phyloP scores from a whole-genome alignment of 2,888 invertebrate genomes.

The Amphipyra berbera region DNA sequence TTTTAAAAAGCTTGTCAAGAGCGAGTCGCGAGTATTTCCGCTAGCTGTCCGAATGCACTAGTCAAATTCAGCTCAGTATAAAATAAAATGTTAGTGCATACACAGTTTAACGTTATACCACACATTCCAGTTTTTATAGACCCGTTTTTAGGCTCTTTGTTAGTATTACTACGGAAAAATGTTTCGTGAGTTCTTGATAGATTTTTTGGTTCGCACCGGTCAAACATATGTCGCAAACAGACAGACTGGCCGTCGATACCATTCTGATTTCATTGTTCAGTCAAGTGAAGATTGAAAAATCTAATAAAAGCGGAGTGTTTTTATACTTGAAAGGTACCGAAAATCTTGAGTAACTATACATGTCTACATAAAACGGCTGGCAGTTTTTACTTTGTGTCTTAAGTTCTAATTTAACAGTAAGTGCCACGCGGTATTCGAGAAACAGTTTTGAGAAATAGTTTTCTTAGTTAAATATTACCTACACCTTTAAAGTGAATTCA shows the following conservation, averaged over 20 bases:
- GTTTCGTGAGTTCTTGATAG: slow-evolving; percentile 17
- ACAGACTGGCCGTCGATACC: slow-evolving; percentile 27
- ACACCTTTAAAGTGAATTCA: slow-evolving; percentile 22
- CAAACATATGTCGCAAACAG: slow-evolving; percentile 52
- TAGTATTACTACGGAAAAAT: slow-evolving; percentile 18
- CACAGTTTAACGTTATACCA: too few species aligned
- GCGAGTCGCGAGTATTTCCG: slow-evolving; percentile 22
- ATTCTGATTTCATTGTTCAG: slow-evolving; percentile 48
- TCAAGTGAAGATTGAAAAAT: slow-evolving; percentile 47
- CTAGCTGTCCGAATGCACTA: slow-evolving; percentile 12
- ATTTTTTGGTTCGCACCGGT: slow-evolving; percentile 30
- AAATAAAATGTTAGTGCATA: too few species aligned
- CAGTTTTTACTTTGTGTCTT: too few species aligned
- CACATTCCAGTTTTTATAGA: not conserved
- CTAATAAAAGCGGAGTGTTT: slow-evolving; percentile 44
- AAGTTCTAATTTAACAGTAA: too few species aligned
- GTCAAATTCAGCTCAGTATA: slow-evolving; percentile 10
- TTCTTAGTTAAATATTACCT: slow-evolving; percentile 12
- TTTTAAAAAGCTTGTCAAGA: slow-evolving; percentile 64
- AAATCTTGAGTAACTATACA: not conserved
- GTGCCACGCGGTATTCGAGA: too few species aligned
- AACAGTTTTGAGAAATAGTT: slow-evolving; percentile 16
- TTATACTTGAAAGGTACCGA: slow-evolving; percentile 16
- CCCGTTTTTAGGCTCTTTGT: not conserved
- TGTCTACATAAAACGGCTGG: too few species aligned